phyloP scores from a whole-genome alignment of 2,113 vertebrate genomes.

The Nibea albiflora region DNA sequence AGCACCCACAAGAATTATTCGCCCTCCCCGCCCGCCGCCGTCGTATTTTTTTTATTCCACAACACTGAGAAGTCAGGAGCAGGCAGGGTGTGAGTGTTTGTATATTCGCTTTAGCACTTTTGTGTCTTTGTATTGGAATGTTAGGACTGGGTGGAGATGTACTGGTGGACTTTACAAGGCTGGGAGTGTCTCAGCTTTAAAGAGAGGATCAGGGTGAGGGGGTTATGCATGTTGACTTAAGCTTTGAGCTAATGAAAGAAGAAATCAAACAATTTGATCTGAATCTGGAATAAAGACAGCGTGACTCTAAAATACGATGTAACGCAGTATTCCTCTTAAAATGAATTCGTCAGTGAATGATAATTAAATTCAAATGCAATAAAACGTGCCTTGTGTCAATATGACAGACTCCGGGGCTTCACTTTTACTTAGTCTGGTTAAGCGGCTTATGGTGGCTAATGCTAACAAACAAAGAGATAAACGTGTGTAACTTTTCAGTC shows the following conservation, averaged over 20 bases:
- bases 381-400: neutral
- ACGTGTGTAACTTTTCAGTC: too few species aligned
- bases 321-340: neutral
- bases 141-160: constrained; percentile 65
- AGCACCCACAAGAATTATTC: constrained; percentile 56
- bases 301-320: neutral
- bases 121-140: constrained; percentile 36
- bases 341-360: neutral
- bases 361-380: neutral
- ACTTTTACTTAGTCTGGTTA: neutral
- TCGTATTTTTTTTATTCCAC: constrained; percentile 61
- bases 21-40: too few species aligned
- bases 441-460: neutral
- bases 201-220: constrained; percentile 19
- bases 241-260: constrained; percentile 18
- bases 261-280: constrained; percentile 10
- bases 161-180: constrained; percentile 60
- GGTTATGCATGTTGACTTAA: constrained; percentile 19
- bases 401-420: neutral
- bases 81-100: constrained; percentile 54
- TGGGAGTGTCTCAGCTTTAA: constrained; percentile 62
- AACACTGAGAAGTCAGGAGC: constrained; percentile 51
- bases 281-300: neutral
- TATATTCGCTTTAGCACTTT: constrained; percentile 14
- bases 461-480: too few species aligned